Base-by-base conservation (phyloP, 2,113 vertebrate species). In the Myotis lucifugus region DNA sequence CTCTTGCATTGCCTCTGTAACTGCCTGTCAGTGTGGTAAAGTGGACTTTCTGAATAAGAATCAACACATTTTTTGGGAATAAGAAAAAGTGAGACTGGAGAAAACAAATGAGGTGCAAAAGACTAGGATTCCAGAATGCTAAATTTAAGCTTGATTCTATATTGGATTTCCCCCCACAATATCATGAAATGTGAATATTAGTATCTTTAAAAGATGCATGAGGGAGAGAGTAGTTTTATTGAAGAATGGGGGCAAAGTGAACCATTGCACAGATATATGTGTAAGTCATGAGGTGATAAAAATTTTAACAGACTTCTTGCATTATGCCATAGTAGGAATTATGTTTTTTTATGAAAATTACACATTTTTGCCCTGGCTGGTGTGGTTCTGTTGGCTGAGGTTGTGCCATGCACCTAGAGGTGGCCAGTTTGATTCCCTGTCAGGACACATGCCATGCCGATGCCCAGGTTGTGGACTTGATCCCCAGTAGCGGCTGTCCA, bases 261-360 rank as follows among this genome's bases (percentile, higher is more conserved):
- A 1, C 2, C 56, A 66, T 17, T 77, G 77, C 5, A 93, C 76
- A 18, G 34, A 54, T 61, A 1, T 32, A 29, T 83, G 29, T 50
- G 6, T 48, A 72, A 79, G 37, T 67, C 52, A 52, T 42, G 15
- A 42, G 29, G 6, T 56, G 87, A 90, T 81, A 73, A 90, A 82
- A 21, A 91, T 93, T 93, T 88, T 70, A 70, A 85, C 23, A 95
- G 83, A 95, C 87, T 94, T 91, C 17, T 82, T 86, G 59, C 67
- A 77, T 88, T 88, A 56, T 85, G 93, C 32, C 52, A 81, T 84
- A 54, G 93, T 8, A 96, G 67, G 89, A 97, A 97, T 97, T 93
- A 90, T 17, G 56, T 21, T 91, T 86, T 86, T 95, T 93, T 94
- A 84, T 67, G 46, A 97, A 94, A 85, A 94, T 61, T 76, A 83